Base-by-base conservation (phyloP, 2,797 vertebrate species). In the Lagocephalus sceleratus region DNA sequence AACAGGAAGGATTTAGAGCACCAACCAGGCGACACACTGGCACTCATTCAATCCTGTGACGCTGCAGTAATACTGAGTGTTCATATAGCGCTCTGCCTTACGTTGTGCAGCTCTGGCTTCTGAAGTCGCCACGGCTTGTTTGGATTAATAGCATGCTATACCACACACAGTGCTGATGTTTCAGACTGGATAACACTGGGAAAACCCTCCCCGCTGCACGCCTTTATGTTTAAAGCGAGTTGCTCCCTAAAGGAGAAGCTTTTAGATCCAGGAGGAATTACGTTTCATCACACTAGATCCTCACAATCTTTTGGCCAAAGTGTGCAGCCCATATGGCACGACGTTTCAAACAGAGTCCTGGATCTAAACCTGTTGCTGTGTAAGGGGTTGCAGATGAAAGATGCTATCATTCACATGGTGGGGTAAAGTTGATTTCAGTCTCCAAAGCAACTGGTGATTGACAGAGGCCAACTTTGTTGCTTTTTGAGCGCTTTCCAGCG, bases 401-500 rank as follows among this genome's bases (percentile, higher is more conserved):
- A 67, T 72, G 40, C 71, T 77, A 75, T 82, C 76, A 58, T 67
- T 86, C 82, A 78, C 32, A 2, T 53, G 56, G 55, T 75, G 57
- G 67, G 71, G 83, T 82, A 54, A 74, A 82, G 85, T 81, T 79
- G 76, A 84, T 87, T 82, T 82, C 68, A 70, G 65, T 78, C 71
- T 83, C 76, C 63, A 73, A 71, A 75, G 75, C 54, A 67, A 60
- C 53, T 41, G 29, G 57, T 81, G 80, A 85, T 71, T 79, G 68
- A 66, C 21, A 60, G 9, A n/a, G 71, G 55, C 15, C 64, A 75
- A 59, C 76, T 47, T 63, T 73, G 66, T 75, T 86, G 83, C 71
- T 82, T 81, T 85, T 78, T 86, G 83, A 87, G 83, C 84, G 59
- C 62, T 60, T 77, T 89, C 81, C 86, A 87, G 79, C 74, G 84